Evolutionary conservation across 2,888 invertebrate species (phyloP).

Genomic region (Antheraea assamensis): DNA sequence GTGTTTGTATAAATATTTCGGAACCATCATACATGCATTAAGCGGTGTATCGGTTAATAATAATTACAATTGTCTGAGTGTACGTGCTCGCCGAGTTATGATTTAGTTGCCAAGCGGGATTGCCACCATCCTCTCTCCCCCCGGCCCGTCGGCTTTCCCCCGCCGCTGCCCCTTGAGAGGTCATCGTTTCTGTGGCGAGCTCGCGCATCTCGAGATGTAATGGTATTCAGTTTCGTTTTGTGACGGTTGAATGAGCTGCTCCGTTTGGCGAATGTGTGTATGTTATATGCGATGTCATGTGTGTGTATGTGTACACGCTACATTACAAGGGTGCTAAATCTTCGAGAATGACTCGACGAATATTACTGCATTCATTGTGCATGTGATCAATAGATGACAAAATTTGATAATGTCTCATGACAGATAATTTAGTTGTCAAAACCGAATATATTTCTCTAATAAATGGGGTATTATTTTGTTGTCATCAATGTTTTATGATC

Average conservation of each 20-base stretch:
- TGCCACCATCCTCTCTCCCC: conserved; percentile 36
- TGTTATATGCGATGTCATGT: conserved; percentile 19
- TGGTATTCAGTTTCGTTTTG: conserved; percentile 67
- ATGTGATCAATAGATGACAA: neutral
- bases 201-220: conserved; percentile 64
- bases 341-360: neutral
- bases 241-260: conserved; percentile 66
- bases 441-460: neutral
- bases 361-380: neutral
- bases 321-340: neutral
- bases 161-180: conserved; percentile 34
- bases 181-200: conserved; percentile 53
- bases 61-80: conserved; percentile 78
- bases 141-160: conserved; percentile 36
- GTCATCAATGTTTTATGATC: no score
- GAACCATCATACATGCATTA: neutral
- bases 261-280: conserved; percentile 55
- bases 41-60: conserved; percentile 72
- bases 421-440: neutral
- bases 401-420: neutral
- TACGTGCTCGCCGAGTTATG: conserved; percentile 75
- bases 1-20: neutral
- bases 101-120: conserved; percentile 71
- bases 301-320: neutral
- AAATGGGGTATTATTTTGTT: neutral